Percentiles rank a stretch among this genome's conserved stretches.
phyloP scores from a whole-genome alignment of 2,888 invertebrate genomes.

The Heliconius erato region DNA sequence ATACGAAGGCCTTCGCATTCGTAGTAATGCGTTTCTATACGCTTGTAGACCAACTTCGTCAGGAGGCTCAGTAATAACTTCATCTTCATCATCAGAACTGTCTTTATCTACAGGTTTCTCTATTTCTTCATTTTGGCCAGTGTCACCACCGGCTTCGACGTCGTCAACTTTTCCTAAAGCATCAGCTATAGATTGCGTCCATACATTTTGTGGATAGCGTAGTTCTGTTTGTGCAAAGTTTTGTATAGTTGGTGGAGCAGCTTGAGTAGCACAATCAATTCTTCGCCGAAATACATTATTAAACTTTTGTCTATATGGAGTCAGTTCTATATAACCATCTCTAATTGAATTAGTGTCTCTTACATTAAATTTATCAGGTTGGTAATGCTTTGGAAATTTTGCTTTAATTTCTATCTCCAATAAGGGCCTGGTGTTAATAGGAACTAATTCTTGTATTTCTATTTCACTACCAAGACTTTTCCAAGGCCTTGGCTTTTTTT shows the following conservation, averaged over 20 bases:
- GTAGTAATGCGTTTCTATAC: conserved; percentile 67
- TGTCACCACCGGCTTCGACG: conserved; percentile 67
- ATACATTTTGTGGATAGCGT: conserved; percentile 88
- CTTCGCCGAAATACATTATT: conserved; percentile 85
- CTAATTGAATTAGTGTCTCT: conserved; percentile 85
- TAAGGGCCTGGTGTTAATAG: conserved; percentile 84
- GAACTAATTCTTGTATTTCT: conserved; percentile 86
- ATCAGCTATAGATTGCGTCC: conserved; percentile 87
- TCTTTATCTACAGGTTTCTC: conserved; percentile 54
- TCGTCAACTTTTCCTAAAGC: conserved; percentile 63
- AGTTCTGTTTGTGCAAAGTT: conserved; percentile 88
- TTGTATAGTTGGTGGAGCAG: conserved; percentile 76
- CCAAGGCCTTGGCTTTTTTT: conserved; percentile 87
- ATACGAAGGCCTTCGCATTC: conserved; percentile 75
- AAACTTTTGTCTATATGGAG: conserved; percentile 85
- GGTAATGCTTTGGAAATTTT: conserved; percentile 84
- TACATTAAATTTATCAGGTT: conserved; percentile 79
- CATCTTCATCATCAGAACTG: conserved; percentile 66
- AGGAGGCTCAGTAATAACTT: conserved; percentile 54
- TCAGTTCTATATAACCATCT: conserved; percentile 89
- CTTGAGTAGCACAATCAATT: conserved; percentile 86
- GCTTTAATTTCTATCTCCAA: conserved; percentile 89
- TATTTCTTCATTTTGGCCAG: conserved; percentile 53
- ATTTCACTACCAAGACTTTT: conserved; percentile 87
- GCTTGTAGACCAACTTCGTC: conserved; percentile 71